These are phyloP conservation scores for Scrobipalpa atriplicella DNA, from an alignment of 2,888 invertebrate genomes.

Conservation along the genomic window DNA sequence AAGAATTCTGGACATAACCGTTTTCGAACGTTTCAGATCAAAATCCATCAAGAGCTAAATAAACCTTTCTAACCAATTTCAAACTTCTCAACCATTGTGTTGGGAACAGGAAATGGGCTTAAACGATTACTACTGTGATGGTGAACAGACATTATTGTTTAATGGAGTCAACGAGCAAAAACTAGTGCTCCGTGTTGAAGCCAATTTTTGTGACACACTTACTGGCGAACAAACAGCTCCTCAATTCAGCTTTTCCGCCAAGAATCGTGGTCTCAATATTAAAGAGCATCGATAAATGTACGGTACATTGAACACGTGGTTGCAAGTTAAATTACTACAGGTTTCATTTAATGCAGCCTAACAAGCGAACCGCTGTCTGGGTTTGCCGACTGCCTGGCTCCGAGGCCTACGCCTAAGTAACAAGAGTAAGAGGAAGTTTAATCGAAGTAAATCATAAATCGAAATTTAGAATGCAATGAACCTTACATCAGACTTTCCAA, in stretches of 20 bases:
- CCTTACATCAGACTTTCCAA: constrained; percentile 20
- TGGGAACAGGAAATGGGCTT: constrained; percentile 16
- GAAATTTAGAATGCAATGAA: constrained; percentile 1
- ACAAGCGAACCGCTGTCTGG: constrained; percentile 64
- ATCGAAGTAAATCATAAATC: background rate
- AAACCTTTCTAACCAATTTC: constrained; percentile 1
- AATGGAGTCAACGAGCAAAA: constrained; percentile 23
- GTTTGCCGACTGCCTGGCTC: constrained; percentile 49
- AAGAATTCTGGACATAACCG: background rate
- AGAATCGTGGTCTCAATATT: constrained; percentile 50
- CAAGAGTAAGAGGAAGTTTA: constrained; percentile 40
- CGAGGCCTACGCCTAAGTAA: constrained; percentile 52
- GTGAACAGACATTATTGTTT: constrained; percentile 19
- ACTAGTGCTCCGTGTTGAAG: constrained; percentile 14
- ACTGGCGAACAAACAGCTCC: constrained; percentile 47
- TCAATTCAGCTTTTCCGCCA: constrained; percentile 53
- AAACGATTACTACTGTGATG: constrained; percentile 14
- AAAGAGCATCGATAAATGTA: constrained; percentile 56
- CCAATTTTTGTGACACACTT: constrained; percentile 34
- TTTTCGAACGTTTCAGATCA: background rate
- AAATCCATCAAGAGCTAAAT: background rate
- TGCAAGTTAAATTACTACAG: constrained; percentile 66
- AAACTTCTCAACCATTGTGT: constrained; percentile 8
- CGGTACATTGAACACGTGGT: constrained; percentile 29
- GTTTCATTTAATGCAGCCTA: constrained; percentile 58